These are phyloP conservation scores for Leptinotarsa undecemlineata DNA, from an alignment of 1,140 invertebrate genomes.

Conservation along the genomic window DNA sequence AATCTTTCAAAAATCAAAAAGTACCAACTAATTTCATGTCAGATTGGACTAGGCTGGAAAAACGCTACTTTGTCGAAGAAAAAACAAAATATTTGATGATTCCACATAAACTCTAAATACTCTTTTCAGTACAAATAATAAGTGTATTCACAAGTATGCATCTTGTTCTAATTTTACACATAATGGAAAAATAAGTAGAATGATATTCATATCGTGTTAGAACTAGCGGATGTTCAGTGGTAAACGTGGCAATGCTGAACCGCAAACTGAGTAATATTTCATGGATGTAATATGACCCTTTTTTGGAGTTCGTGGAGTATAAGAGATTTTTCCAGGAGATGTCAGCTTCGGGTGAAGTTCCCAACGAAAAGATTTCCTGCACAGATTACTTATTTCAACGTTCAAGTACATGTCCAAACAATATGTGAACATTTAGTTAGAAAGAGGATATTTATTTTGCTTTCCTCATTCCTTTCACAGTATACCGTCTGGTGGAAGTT, in stretches of 20 bases:
- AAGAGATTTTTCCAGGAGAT: not conserved
- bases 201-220: not conserved
- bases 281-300: not conserved
- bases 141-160: too few relatives aligned
- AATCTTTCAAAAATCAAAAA: too few relatives aligned
- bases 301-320: not conserved
- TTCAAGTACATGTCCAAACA: constrained; percentile 8
- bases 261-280: not conserved
- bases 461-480: not conserved
- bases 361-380: not conserved
- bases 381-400: constrained; percentile 6
- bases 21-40: too few relatives aligned
- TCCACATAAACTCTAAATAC: too few relatives aligned
- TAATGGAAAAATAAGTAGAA: not conserved
- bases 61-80: too few relatives aligned
- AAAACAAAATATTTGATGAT: too few relatives aligned
- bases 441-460: constrained; percentile 3
- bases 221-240: not conserved
- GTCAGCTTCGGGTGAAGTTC: not conserved
- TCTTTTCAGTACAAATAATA: too few relatives aligned
- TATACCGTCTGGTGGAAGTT: not conserved
- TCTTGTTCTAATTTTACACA: not conserved
- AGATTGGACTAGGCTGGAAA: too few relatives aligned
- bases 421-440: constrained; percentile 1
- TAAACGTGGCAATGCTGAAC: not conserved